A percentile compares a stretch with the other conserved stretches of the same genome.
phyloP scores from a whole-genome alignment of 2,113 vertebrate genomes.

The Plecturocebus donacophilus region DNA sequence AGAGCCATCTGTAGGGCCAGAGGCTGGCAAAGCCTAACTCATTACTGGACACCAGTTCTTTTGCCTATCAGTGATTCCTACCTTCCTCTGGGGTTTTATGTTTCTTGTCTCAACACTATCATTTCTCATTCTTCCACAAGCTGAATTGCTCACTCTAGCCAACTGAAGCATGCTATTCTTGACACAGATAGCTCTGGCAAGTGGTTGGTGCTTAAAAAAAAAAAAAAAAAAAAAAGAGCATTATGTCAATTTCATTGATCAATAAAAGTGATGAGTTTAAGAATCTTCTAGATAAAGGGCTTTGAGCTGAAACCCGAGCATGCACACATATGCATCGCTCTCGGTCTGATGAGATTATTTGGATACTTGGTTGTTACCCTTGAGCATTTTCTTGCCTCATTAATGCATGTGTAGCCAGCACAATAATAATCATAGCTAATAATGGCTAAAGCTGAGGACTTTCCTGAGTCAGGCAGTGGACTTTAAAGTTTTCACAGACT shows the following conservation, averaged over 20 bases:
- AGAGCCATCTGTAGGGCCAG: neutral
- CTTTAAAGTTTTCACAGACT: neutral
- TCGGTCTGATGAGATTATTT: neutral
- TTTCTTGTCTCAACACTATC: neutral
- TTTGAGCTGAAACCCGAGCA: neutral
- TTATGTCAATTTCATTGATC: neutral
- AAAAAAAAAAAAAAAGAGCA: neutral
- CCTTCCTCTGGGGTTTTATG: neutral
- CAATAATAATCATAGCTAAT: neutral
- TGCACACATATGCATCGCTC: neutral
- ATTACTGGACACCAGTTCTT: neutral
- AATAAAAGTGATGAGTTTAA: neutral
- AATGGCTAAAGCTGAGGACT: neutral
- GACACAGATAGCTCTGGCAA: neutral
- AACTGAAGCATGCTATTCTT: neutral
- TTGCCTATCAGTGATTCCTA: neutral
- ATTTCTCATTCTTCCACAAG: neutral
- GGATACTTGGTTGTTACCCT: accelerated
- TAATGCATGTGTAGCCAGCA: no score
- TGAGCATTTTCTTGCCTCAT: neutral
- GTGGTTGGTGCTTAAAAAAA: neutral
- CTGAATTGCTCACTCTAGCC: neutral
- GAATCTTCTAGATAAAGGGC: neutral
- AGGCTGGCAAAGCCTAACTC: neutral
- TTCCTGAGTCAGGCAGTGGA: neutral